A percentile compares a stretch with the other conserved stretches of the same genome.
Evolutionary conservation across 1,140 invertebrate genomes (phyloP).

Genomic region (Platyscapa corneri): DNA sequence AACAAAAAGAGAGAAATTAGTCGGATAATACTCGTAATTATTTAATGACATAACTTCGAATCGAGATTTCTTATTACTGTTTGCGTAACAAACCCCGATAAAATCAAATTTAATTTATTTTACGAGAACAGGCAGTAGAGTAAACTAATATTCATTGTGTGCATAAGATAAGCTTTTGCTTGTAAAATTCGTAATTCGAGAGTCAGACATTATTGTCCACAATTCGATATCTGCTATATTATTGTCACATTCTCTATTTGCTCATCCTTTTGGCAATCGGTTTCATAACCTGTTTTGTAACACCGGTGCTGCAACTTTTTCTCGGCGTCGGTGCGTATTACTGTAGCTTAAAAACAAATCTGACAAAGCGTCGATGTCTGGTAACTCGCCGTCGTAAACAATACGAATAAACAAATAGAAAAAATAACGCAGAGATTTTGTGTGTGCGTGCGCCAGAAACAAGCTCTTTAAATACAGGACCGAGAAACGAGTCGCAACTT

Average conservation of each 20-base stretch:
- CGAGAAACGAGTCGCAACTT: not conserved
- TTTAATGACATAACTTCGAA: no score
- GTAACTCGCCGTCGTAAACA: not conserved
- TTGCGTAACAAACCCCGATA: not conserved
- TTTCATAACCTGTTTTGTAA: not conserved
- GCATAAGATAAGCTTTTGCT: not conserved
- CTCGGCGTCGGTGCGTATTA: not conserved
- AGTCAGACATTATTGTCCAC: not conserved
- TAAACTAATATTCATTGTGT: not conserved
- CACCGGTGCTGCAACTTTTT: no score
- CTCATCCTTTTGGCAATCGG: not conserved
- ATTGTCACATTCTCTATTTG: not conserved
- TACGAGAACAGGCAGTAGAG: not conserved
- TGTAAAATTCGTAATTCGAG: not conserved
- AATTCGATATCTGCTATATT: not conserved
- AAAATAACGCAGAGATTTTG: not conserved
- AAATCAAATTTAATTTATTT: not conserved
- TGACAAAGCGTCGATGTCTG: not conserved
- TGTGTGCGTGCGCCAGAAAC: not conserved
- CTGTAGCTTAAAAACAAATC: not conserved
- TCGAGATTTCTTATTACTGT: not conserved
- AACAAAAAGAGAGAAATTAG: no score
- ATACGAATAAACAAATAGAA: not conserved
- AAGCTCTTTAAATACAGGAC: not conserved
- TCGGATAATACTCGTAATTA: no score